Evolutionary conservation across 2,113 vertebrate species (phyloP).

Genomic region (Scomber scombrus): DNA sequence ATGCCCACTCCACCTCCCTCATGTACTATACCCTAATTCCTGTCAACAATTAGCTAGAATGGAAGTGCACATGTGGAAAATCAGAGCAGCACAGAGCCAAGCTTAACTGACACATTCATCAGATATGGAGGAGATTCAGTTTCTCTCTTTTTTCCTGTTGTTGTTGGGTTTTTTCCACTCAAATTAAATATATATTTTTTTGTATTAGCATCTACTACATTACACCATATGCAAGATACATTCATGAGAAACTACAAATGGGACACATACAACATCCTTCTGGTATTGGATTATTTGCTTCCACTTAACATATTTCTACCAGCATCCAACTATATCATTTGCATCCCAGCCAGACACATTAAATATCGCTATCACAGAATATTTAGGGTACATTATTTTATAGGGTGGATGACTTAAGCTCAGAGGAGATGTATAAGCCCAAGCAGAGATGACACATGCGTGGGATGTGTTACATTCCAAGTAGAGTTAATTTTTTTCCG

Average conservation of each 20-base stretch:
- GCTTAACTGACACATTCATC: constrained; percentile 35
- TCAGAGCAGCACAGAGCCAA: constrained; percentile 18
- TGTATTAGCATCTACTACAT: background rate
- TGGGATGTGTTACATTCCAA: constrained; percentile 49
- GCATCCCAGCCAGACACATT: background rate
- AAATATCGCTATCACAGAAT: background rate
- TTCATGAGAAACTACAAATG: background rate
- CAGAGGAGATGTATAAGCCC: constrained; percentile 17
- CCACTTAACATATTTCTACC: constrained; percentile 23
- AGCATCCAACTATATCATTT: background rate
- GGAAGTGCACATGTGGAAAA: constrained; percentile 52
- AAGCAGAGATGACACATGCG: constrained; percentile 44
- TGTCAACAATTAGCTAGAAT: constrained; percentile 69
- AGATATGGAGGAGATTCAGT: constrained; percentile 17
- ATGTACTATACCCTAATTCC: constrained; percentile 66
- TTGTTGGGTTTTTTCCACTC: background rate
- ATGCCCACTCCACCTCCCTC: constrained; percentile 58
- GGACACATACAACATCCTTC: background rate
- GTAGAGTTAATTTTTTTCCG: constrained; percentile 16
- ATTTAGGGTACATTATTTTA: constrained; percentile 19
- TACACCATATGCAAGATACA: background rate
- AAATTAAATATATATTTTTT: constrained; percentile 22
- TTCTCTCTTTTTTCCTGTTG: constrained; percentile 8
- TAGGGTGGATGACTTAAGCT: constrained; percentile 17
- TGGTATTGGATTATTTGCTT: background rate